phyloP scores from a whole-genome alignment of 2,888 invertebrate genomes.

The Leucophenga montana region DNA sequence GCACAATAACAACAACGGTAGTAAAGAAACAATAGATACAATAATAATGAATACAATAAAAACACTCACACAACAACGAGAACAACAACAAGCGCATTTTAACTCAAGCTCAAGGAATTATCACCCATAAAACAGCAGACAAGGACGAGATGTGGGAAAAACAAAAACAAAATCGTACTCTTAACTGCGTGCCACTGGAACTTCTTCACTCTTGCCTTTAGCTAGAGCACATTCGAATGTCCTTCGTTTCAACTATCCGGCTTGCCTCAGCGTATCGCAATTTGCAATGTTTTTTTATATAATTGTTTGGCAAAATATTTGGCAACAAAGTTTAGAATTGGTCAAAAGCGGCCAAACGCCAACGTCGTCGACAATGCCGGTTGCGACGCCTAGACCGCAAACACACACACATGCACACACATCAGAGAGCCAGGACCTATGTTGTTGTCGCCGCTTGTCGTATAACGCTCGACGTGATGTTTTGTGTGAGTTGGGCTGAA shows the following conservation, averaged over 20 bases:
- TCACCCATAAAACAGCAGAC: constrained; percentile 7
- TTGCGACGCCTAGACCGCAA: background rate
- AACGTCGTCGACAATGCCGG: too few species aligned
- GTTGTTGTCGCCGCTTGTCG: background rate
- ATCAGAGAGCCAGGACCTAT: background rate
- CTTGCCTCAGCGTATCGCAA: too few species aligned
- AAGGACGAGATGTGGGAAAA: too few species aligned
- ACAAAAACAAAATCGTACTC: background rate
- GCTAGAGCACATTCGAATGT: too few species aligned
- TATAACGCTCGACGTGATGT: background rate
- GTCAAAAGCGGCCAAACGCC: background rate
- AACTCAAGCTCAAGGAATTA: background rate
- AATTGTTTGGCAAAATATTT: constrained; percentile 21
- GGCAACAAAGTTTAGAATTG: constrained; percentile 6
- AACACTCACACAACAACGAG: background rate
- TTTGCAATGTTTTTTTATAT: background rate
- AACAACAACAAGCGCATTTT: constrained; percentile 14
- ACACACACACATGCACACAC: background rate
- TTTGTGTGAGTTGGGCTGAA: too few species aligned
- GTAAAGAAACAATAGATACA: constrained; percentile 28
- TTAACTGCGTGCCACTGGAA: too few species aligned
- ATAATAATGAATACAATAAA: constrained; percentile 1
- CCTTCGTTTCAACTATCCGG: too few species aligned
- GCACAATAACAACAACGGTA: constrained; percentile 25
- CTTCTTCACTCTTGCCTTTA: background rate